Conservation (phyloP, 1,140 invertebrate genomes). For the Druon quercuslanigerum region DNA sequence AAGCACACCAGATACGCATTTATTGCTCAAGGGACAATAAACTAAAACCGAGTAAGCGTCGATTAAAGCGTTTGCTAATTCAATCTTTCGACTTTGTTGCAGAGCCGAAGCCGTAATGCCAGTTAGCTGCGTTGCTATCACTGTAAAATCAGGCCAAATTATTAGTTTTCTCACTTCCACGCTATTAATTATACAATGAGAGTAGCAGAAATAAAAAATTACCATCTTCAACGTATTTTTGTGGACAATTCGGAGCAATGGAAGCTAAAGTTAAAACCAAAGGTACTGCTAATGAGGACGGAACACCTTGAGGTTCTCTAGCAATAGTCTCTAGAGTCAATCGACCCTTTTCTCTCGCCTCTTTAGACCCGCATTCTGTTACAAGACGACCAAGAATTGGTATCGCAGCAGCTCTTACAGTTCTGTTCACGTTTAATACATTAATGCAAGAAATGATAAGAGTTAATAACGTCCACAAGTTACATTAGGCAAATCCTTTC, state of each 20-base stretch:
- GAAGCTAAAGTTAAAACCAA: slow-evolving; percentile 75
- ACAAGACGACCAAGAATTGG: slow-evolving; percentile 81
- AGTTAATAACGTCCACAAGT: no score
- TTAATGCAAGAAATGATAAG: background rate
- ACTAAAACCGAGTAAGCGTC: slow-evolving; percentile 82
- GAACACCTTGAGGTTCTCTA: slow-evolving; percentile 66
- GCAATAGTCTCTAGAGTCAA: slow-evolving; percentile 83
- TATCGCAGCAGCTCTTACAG: slow-evolving; percentile 80
- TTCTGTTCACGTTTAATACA: slow-evolving; percentile 67
- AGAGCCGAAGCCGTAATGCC: slow-evolving; percentile 77
- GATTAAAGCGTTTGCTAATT: slow-evolving; percentile 79
- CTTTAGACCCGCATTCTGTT: slow-evolving; percentile 75
- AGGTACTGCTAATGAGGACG: slow-evolving; percentile 70
- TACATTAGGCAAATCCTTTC: background rate
- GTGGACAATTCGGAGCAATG: slow-evolving; percentile 75
- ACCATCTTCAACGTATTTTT: slow-evolving; percentile 78
- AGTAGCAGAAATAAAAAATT: slow-evolving; percentile 36
- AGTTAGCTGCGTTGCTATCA: slow-evolving; percentile 80
- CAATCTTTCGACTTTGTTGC: slow-evolving; percentile 77
- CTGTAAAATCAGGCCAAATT: slow-evolving; percentile 63
- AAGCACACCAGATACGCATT: slow-evolving; percentile 71
- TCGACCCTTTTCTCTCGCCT: slow-evolving; percentile 83
- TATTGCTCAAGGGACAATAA: slow-evolving; percentile 78
- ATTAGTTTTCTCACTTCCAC: background rate
- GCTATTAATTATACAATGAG: slow-evolving; percentile 8